phyloP scores from a whole-genome alignment of 1,140 invertebrate genomes.

The Papilio polyxenes region DNA sequence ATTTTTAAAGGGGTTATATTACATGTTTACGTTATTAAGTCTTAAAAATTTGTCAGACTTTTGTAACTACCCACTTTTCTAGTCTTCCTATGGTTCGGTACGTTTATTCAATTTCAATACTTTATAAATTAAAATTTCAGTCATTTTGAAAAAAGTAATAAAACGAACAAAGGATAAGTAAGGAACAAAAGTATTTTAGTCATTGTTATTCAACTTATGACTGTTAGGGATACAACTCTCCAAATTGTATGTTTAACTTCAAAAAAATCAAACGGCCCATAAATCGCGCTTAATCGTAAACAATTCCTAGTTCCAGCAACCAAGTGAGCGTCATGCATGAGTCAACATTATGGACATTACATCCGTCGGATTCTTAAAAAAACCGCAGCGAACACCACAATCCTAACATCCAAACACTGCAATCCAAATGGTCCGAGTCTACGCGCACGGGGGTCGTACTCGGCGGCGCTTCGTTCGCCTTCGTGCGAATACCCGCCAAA shows the following conservation, averaged over 20 bases:
- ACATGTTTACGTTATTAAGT: too few relatives aligned
- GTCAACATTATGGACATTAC: conserved; percentile 76
- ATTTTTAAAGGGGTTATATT: too few relatives aligned
- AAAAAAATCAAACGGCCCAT: conserved; percentile 28
- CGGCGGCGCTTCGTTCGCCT: conserved; percentile 69
- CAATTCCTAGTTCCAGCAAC: conserved; percentile 71
- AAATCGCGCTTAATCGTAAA: conserved; percentile 53
- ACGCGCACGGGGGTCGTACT: conserved; percentile 63
- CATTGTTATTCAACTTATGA: neutral
- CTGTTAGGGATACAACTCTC: neutral
- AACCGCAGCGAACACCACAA: conserved; percentile 57
- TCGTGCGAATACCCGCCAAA: conserved; percentile 75
- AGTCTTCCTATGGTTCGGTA: neutral
- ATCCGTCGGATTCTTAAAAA: conserved; percentile 69
- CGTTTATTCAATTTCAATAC: neutral
- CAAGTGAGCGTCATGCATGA: conserved; percentile 76
- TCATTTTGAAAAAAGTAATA: neutral
- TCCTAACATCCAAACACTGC: conserved; percentile 76
- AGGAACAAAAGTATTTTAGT: neutral
- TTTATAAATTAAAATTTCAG: neutral
- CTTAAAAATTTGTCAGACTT: too few relatives aligned
- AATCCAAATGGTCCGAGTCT: conserved; percentile 75
- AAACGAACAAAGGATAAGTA: neutral
- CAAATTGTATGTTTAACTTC: conserved; percentile 1
- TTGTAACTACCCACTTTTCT: neutral